These are phyloP conservation scores for Parnassius apollo DNA, from an alignment of 2,888 invertebrate species.

Conservation along the genomic window DNA sequence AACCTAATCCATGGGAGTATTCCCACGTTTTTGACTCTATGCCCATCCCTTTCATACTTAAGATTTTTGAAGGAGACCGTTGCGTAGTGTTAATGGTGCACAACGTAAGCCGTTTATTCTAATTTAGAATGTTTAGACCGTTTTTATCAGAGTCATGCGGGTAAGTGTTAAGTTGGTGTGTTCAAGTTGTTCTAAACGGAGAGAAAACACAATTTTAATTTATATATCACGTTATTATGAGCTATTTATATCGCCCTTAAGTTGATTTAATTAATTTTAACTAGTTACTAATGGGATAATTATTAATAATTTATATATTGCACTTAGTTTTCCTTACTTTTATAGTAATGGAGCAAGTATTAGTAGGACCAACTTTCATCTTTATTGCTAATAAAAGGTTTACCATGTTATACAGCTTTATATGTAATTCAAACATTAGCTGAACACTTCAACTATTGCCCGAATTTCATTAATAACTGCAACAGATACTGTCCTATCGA, in stretches of 20 bases:
- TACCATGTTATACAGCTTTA: too few species aligned
- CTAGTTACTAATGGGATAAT: too few species aligned
- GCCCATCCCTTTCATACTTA: conserved; percentile 1
- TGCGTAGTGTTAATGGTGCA: conserved; percentile 21
- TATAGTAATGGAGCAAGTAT: background rate
- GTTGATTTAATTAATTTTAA: too few species aligned
- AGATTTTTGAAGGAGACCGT: conserved; percentile 29
- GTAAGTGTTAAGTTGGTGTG: conserved; percentile 24
- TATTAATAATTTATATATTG: too few species aligned
- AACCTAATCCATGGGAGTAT: conserved; percentile 2
- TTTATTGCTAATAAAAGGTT: too few species aligned
- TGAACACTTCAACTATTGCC: conserved; percentile 3
- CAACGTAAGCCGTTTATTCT: conserved; percentile 44
- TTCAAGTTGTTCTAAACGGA: background rate
- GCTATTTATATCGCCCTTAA: too few species aligned
- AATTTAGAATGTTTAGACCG: conserved; percentile 47
- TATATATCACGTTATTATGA: background rate
- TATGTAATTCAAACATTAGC: too few species aligned
- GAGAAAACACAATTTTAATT: background rate
- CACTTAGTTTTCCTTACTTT: too few species aligned
- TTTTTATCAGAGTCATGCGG: conserved; percentile 50
- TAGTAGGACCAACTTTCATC: background rate
- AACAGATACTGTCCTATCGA: background rate
- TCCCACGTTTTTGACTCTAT: conserved; percentile 1
- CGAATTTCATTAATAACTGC: conserved; percentile 14